Conservation (phyloP, 2,797 vertebrate species). For the Sciurus vulgaris region DNA sequence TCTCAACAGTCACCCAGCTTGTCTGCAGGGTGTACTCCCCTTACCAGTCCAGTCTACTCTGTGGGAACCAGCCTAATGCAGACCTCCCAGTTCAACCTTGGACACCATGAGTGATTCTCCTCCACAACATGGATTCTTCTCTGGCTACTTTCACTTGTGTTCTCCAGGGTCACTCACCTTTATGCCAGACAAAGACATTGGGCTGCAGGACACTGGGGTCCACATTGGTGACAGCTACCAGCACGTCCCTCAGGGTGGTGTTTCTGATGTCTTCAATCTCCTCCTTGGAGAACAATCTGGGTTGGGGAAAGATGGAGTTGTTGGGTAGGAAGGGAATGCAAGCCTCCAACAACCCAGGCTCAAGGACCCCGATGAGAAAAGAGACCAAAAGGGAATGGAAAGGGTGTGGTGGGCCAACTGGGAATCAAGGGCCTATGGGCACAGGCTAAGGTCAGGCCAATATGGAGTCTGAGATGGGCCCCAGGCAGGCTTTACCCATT, state of each 20-base stretch:
- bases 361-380: not conserved
- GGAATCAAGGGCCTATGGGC: not conserved
- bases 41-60: not conserved
- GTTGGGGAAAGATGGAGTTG: not conserved
- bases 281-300: constrained; percentile 92
- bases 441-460: not conserved
- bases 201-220: constrained; percentile 87
- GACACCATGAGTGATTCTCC: not conserved
- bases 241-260: constrained; percentile 89
- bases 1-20: not conserved
- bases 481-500: constrained; percentile 91
- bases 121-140: not conserved
- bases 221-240: constrained; percentile 87
- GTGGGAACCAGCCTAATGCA: not conserved
- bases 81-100: not conserved
- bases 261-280: constrained; percentile 90
- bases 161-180: constrained; percentile 88
- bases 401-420: not conserved
- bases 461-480: not conserved
- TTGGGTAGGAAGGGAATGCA: not conserved
- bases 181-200: constrained; percentile 91
- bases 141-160: not conserved
- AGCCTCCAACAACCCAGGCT: not conserved
- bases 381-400: not conserved
- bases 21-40: not conserved